A percentile compares a stretch with the other conserved stretches of the same genome.
These are phyloP conservation scores for Amiota minor DNA, from an alignment of 2,888 invertebrate species.

Conservation along the genomic window DNA sequence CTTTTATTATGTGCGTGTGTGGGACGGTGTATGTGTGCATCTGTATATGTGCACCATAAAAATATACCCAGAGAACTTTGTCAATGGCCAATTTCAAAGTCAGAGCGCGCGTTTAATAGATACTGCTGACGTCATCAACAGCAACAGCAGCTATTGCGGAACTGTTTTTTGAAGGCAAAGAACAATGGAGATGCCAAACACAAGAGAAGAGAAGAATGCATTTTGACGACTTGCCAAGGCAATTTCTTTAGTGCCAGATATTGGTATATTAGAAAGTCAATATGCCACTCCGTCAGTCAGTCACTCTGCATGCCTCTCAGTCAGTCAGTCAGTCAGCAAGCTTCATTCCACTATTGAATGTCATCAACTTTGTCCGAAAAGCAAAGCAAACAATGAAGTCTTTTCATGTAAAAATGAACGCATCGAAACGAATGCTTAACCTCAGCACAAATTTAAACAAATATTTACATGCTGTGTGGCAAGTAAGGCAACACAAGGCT, in stretches of 20 bases:
- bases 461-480: slow-evolving; percentile 68
- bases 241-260: not conserved
- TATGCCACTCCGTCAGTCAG: slow-evolving; percentile 35
- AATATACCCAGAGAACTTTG: slow-evolving; percentile 52
- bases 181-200: slow-evolving; percentile 33
- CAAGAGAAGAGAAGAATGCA: slow-evolving; percentile 43
- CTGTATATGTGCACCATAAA: slow-evolving; percentile 39
- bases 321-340: slow-evolving; percentile 25
- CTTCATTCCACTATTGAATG: slow-evolving; percentile 41
- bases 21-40: not conserved
- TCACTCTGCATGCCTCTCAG: not conserved
- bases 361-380: slow-evolving; percentile 50
- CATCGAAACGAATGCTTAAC: slow-evolving; percentile 57
- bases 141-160: slow-evolving; percentile 38
- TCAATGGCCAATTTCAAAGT: slow-evolving; percentile 61
- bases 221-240: slow-evolving; percentile 25
- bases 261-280: slow-evolving; percentile 60
- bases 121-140: slow-evolving; percentile 62
- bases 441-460: slow-evolving; percentile 72
- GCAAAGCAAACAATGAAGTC: slow-evolving; percentile 57
- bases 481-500: slow-evolving; percentile 12
- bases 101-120: slow-evolving; percentile 50
- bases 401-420: slow-evolving; percentile 38
- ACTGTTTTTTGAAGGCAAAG: not conserved
- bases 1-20: too few relatives aligned